Evolutionary conservation across 2,888 invertebrate genomes (phyloP), one percentile per base, ranked within the genome.

Genomic region (Acronicta aceris): DNA sequence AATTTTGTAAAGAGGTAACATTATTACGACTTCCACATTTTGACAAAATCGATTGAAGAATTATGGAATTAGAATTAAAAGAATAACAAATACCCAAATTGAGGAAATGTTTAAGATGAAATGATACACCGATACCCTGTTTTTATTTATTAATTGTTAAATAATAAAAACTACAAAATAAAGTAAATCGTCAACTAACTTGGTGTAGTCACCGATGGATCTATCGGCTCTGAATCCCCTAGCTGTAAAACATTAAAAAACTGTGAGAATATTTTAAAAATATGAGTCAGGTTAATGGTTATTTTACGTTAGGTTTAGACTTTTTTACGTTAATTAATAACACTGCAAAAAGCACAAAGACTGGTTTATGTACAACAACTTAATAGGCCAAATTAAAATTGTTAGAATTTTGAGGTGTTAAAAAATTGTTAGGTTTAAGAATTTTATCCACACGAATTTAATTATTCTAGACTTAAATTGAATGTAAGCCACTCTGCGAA

Each of bases 301-400:
- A 69, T 56, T 61, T 17, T n/a, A n/a, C n/a, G n/a, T n/a, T n/a
- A n/a, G n/a, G n/a, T n/a, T n/a, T n/a, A n/a, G n/a, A 16, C 45
- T 48, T 52, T 17, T 13, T 25, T 42, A 54, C 38, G 13, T 54
- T 56, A 48, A 58, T 21, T 6, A 48, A 57, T 33, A 54, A 58
- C 50, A 78, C 47, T 68, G 79, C 82, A 72, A 58, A 45, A 69
- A 82, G 78, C 78, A 68, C 65, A 59, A 75, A 77, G 66, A 71
- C 66, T 42, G 40, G 50, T 67, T 42, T 65, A 54, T 57, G 21
- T 46, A 66, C 5, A 43, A 61, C n/a, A 15, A 46, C 12, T 38
- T 45, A n/a, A 43, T 43, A 58, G 65, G 66, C 49, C 50, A 51
- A 65, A 53, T 3, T 17, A n/a, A 9, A 25, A 10, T 12, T 42